Conservation (phyloP, 92 coral and sea anemone genomes). For the Ricordea florida region DNA sequence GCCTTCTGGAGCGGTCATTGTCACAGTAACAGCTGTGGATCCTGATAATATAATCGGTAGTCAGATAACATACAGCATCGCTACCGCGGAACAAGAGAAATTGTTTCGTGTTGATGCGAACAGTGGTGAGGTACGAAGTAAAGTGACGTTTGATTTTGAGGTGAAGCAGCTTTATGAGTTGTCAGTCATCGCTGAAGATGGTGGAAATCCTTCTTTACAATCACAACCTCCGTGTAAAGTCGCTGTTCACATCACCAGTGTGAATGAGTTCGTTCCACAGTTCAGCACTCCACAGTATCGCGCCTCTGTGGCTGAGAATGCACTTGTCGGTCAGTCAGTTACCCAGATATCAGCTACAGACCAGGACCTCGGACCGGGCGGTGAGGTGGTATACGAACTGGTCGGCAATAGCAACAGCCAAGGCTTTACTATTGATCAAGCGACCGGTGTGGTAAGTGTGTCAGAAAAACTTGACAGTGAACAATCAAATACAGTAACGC, state of each 20-base stretch:
- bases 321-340: slow-evolving; percentile 77
- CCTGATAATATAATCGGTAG: slow-evolving; percentile 63
- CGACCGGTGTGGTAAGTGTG: slow-evolving; percentile 82
- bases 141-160: slow-evolving; percentile 81
- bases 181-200: slow-evolving; percentile 80
- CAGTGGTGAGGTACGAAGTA: slow-evolving; percentile 75
- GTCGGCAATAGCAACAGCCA: slow-evolving; percentile 71
- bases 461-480: slow-evolving; percentile 83
- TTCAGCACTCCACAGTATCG: slow-evolving; percentile 61
- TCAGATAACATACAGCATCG: slow-evolving; percentile 61
- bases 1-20: slow-evolving; percentile 49
- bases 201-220: slow-evolving; percentile 65
- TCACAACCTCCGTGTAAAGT: slow-evolving; percentile 75
- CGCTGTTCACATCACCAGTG: slow-evolving; percentile 65
- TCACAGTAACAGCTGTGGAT: slow-evolving; percentile 81
- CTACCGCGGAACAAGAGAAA: slow-evolving; percentile 15
- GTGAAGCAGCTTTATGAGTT: slow-evolving; percentile 43
- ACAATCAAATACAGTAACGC: slow-evolving; percentile 64
- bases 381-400: slow-evolving; percentile 76
- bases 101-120: slow-evolving; percentile 63
- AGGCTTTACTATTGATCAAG: slow-evolving; percentile 73
- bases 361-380: slow-evolving; percentile 86
- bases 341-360: slow-evolving; percentile 87
- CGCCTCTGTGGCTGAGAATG: slow-evolving; percentile 88
- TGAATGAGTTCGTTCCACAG: slow-evolving; percentile 79